Evolutionary conservation across 2,888 invertebrate species (phyloP).

Genomic region (Octodonta nipae): DNA sequence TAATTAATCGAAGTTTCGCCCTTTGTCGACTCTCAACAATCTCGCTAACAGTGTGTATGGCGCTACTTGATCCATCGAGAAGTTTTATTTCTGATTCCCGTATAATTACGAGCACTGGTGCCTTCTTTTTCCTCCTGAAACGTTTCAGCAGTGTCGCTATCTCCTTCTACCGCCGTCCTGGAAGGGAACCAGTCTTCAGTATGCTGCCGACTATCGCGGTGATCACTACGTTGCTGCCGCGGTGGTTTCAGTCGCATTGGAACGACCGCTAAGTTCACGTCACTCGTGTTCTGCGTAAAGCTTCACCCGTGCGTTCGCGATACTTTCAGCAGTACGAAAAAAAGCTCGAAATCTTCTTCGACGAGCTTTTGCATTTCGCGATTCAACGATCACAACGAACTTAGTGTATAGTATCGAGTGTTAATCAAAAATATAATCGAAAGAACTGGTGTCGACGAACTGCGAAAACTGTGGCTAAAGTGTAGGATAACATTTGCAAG

Average conservation of each 20-base stretch:
- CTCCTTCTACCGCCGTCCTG: constrained; percentile 26
- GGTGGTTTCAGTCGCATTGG: constrained; percentile 21
- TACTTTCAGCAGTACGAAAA: constrained; percentile 9
- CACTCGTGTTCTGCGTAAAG: constrained; percentile 9
- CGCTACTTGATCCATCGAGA: constrained; percentile 34
- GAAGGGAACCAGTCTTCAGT: constrained; percentile 34
- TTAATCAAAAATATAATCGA: too few relatives aligned
- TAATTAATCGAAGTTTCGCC: constrained; percentile 33
- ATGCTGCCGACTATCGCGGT: constrained; percentile 29
- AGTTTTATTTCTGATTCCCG: constrained; percentile 35
- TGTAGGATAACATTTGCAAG: too few relatives aligned
- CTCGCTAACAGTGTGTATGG: constrained; percentile 33
- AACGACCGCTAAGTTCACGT: constrained; percentile 18
- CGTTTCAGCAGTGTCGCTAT: constrained; percentile 16
- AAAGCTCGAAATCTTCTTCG: constrained; percentile 5
- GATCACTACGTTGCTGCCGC: constrained; percentile 25
- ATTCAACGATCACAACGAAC: too few relatives aligned
- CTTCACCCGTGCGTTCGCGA: constrained; percentile 7
- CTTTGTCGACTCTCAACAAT: constrained; percentile 28
- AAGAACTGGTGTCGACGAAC: too few relatives aligned
- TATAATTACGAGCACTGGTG: constrained; percentile 31
- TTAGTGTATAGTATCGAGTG: too few relatives aligned
- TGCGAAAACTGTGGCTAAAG: too few relatives aligned
- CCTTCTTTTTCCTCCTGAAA: constrained; percentile 21
- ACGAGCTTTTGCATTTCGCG: constrained; percentile 1